Conservation (phyloP, 2,113 vertebrate species). For the Gymnarchus niloticus region DNA sequence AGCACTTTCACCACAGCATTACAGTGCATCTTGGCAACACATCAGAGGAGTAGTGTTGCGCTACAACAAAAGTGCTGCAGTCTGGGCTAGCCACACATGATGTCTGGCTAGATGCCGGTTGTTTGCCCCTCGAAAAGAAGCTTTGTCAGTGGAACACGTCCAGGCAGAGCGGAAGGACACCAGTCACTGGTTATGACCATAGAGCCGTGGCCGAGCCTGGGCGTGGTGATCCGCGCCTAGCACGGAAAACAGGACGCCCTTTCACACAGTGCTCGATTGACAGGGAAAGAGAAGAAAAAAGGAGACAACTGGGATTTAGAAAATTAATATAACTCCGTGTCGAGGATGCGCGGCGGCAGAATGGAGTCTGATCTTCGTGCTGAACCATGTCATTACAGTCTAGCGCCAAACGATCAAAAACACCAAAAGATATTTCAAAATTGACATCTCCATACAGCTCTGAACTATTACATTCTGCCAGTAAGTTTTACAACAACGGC, state of each 20-base stretch:
- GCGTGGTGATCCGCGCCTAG: neutral
- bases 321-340: neutral
- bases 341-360: neutral
- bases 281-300: neutral
- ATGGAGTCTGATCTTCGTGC: neutral
- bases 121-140: neutral
- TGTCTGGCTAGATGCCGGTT: neutral
- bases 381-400: neutral
- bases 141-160: constrained; percentile 19
- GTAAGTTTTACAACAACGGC: neutral
- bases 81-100: neutral
- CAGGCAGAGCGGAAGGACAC: neutral
- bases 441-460: neutral
- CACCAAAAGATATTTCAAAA: neutral
- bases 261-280: neutral
- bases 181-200: constrained; percentile 20
- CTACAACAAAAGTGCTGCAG: neutral
- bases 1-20: constrained; percentile 9
- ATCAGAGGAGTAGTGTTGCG: neutral
- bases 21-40: neutral
- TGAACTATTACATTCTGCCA: too few species aligned
- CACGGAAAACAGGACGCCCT: neutral
- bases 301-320: neutral
- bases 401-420: neutral
- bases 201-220: neutral